Evolutionary conservation across 2,113 vertebrate genomes (phyloP).

Genomic region (Rhombomys opimus): DNA sequence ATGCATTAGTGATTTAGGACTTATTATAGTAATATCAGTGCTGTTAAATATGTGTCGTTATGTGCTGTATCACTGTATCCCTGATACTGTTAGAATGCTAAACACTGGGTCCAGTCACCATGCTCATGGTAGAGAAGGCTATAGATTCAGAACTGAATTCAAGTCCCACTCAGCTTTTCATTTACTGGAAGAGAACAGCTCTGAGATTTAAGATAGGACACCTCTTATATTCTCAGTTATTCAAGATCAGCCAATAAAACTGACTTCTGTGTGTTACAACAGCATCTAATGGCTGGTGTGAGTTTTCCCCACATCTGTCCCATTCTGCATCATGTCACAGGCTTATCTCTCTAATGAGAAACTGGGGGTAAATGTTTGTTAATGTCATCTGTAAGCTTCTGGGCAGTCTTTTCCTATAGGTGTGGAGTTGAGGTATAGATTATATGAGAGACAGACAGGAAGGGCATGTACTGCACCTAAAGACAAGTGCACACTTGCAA

Average conservation of each 20-base stretch:
- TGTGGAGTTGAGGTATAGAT: conserved; percentile 45
- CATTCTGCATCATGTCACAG: conserved; percentile 69
- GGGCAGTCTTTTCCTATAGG: background rate
- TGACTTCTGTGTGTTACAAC: conserved; percentile 81
- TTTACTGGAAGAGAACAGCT: conserved; percentile 80
- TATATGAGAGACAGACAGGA: background rate
- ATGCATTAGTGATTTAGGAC: no score
- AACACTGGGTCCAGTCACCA: fast-evolving
- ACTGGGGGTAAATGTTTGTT: conserved; percentile 72
- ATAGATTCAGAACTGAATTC: no score
- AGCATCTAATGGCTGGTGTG: conserved; percentile 68
- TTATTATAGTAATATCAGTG: no score
- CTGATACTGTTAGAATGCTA: background rate
- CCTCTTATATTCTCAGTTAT: background rate
- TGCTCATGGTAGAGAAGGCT: background rate
- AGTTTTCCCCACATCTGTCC: conserved; percentile 74
- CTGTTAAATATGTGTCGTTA: no score
- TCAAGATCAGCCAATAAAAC: conserved; percentile 68
- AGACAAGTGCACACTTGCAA: background rate
- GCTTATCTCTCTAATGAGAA: conserved; percentile 79
- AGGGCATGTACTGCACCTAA: conserved; percentile 33
- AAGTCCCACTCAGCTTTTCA: conserved; percentile 40
- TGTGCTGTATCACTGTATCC: fast-evolving
- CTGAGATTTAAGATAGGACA: conserved; percentile 73
- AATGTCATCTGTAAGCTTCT: conserved; percentile 72